Evolutionary conservation across 2,888 invertebrate genomes (phyloP), one percentile per base, ranked within the genome.

Genomic region (Lithodes maja): DNA sequence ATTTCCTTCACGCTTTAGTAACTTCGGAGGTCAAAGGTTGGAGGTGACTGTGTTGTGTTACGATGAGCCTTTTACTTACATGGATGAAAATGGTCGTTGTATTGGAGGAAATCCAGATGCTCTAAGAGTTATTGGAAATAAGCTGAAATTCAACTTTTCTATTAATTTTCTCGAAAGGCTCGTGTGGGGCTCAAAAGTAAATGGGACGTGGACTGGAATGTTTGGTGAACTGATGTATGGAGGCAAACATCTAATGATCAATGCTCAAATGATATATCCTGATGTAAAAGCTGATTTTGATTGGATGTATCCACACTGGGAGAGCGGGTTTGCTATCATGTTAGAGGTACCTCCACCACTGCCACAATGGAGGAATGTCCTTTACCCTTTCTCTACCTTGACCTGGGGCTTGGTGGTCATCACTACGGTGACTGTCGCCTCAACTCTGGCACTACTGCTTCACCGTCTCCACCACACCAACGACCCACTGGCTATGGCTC

Each of bases 121-220:
- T 1, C 83, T 89, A 15, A n/a, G 74, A 55, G 83, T 86, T 7
- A 74, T 90, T 7, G 86, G 85, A 7, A 17, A 54, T 15, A 84
- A 83, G 68, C 69, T 88, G 68, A 55, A 85, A 9, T 89, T 90
- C 33, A 61, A 53, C 12, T 90, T 86, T 74, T 52, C n/a, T 9
- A 77, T 78, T 52, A 52, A 54, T 17, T 86, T 89, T 83, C 54
- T 15, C 75, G 12, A 9, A 15, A 12, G 50, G 61, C 71, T 61
- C n/a, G 49, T 68, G n/a, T 89, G 90, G 86, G 82, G 86, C 61
- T 33, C 33, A 3, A 78, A 68, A 33, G 83, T 71, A 17, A 89
- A 90, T 69, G 90, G 89, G 61, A 83, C 83, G n/a, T 90, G 90
- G 90, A 77, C 7, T 1, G 90, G 90, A 55, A 86, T 90, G 89